Base-by-base conservation (phyloP, 2,797 vertebrate genomes). In the Myripristis jacobus region DNA sequence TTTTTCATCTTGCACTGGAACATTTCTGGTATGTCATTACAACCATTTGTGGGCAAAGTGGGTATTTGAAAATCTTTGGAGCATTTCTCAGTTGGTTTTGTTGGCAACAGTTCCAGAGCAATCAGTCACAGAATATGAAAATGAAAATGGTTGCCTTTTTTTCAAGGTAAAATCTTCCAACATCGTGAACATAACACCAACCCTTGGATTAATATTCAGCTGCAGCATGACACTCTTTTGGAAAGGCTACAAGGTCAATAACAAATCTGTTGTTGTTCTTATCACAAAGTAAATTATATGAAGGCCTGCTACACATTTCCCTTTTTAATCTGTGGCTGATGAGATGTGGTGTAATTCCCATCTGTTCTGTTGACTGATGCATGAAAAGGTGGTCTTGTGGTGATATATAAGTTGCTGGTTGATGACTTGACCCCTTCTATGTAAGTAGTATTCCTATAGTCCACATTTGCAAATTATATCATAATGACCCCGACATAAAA, bases 71-170 rank as follows among this genome's bases (percentile, higher is more conserved):
- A 54, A 71, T 79, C 56, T 24, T 18, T 5, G 46, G 31, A 59
- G 67, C 62, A 76, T 71, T 70, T 54, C 70, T 77, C 46, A 75
- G 44, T 53, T 0, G 3, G 21, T 2, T 48, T 60, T 47, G 15
- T 54, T 65, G 11, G 47, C n/a, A 57, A 15, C n/a, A 44, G n/a
- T 68, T 10, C 38, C 54, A 66, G 21, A 41, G 58, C 12, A 16
- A 52, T 27, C 22, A 52, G 24, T 27, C 27, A 15, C 15, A 52
- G 29, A 50, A 69, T 57, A 36, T 25, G 0, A 58, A 19, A 22
- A 36, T 38, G 41, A 50, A n/a, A 38, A 18, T 31, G 19, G 1
- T 1, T 57, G 15, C 21, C 46, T 0, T 1, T 53, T 53, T 12
- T 12, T 46, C 10, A 25, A 36, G n/a, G 2, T 25, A 59, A 36